A percentile compares a stretch with the other conserved stretches of the same genome.
phyloP scores from a whole-genome alignment of 2,888 invertebrate species.

The Thereva nobilitata region DNA sequence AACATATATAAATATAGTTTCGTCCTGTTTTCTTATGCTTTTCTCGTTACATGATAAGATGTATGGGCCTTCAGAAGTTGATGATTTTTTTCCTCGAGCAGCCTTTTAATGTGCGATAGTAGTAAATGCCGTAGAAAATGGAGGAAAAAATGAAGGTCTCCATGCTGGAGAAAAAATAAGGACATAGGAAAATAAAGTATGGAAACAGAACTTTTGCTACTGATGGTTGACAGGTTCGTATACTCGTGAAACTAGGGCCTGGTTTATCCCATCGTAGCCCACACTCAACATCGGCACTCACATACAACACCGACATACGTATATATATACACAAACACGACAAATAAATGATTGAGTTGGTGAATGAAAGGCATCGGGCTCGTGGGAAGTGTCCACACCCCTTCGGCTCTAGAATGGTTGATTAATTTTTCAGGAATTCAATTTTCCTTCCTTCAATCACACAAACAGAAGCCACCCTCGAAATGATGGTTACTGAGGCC shows the following conservation, averaged over 20 bases:
- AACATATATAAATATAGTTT: too few species aligned
- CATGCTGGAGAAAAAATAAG: conserved; percentile 2
- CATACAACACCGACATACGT: too few species aligned
- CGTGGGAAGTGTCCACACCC: not conserved
- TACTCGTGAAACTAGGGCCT: not conserved
- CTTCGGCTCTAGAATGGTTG: conserved; percentile 24
- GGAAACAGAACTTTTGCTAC: conserved; percentile 25
- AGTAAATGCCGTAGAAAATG: conserved; percentile 6
- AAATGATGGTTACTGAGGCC: conserved; percentile 1
- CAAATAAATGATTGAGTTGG: conserved; percentile 22
- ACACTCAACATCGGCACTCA: not conserved
- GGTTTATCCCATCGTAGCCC: not conserved
- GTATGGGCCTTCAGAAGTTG: not conserved
- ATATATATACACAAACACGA: conserved; percentile 1
- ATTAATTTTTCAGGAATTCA: conserved; percentile 42
- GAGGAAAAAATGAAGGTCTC: conserved; percentile 6
- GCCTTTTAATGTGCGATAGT: conserved; percentile 2
- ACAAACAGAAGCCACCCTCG: conserved; percentile 36
- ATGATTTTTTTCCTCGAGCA: not conserved
- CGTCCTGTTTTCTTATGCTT: too few species aligned
- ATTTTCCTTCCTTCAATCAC: conserved; percentile 38
- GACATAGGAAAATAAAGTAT: conserved; percentile 4
- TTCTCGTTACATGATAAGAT: not conserved
- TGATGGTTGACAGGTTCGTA: conserved; percentile 36
- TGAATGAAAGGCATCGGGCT: conserved; percentile 12